Percentiles rank a stretch among this genome's conserved stretches.
phyloP scores from a whole-genome alignment of 2,888 invertebrate genomes.

The Argyra leucocephala region DNA sequence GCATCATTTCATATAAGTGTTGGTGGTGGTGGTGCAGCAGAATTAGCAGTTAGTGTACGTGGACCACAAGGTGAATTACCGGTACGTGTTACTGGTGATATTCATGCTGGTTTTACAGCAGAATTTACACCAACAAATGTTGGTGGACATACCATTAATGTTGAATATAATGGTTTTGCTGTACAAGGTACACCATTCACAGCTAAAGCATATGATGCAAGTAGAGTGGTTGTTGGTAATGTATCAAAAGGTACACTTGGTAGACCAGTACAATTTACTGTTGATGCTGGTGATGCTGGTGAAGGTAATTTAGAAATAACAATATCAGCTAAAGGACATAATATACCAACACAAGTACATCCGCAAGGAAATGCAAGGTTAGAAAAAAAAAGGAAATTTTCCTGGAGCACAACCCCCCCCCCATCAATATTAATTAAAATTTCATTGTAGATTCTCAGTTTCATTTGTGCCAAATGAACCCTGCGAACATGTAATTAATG shows the following conservation, averaged over 20 bases:
- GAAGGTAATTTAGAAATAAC: slow-evolving; percentile 96
- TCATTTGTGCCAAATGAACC: slow-evolving; percentile 92
- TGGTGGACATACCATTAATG: slow-evolving; percentile 84
- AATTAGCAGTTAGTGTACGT: slow-evolving; percentile 78
- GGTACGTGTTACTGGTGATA: slow-evolving; percentile 79
- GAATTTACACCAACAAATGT: slow-evolving; percentile 88
- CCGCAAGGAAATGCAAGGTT: slow-evolving; percentile 69
- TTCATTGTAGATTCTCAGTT: slow-evolving; percentile 67
- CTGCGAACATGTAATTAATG: slow-evolving; percentile 90
- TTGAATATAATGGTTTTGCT: slow-evolving; percentile 82
- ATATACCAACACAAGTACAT: slow-evolving; percentile 91
- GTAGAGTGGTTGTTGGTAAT: slow-evolving; percentile 70
- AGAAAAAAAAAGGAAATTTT: slow-evolving; percentile 16
- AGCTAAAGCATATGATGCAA: slow-evolving; percentile 88
- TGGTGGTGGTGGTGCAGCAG: slow-evolving; percentile 61
- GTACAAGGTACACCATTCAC: slow-evolving; percentile 82
- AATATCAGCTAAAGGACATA: slow-evolving; percentile 83
- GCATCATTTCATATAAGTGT: slow-evolving; percentile 72
- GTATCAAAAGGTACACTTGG: slow-evolving; percentile 77
- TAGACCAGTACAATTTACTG: slow-evolving; percentile 85
- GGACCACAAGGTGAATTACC: slow-evolving; percentile 81
- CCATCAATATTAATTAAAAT: too few species aligned
- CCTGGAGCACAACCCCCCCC: too few species aligned
- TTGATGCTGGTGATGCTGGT: slow-evolving; percentile 92
- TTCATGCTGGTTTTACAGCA: slow-evolving; percentile 77